phyloP scores from a whole-genome alignment of 2,888 invertebrate genomes.

The Cacoxenus indagator region DNA sequence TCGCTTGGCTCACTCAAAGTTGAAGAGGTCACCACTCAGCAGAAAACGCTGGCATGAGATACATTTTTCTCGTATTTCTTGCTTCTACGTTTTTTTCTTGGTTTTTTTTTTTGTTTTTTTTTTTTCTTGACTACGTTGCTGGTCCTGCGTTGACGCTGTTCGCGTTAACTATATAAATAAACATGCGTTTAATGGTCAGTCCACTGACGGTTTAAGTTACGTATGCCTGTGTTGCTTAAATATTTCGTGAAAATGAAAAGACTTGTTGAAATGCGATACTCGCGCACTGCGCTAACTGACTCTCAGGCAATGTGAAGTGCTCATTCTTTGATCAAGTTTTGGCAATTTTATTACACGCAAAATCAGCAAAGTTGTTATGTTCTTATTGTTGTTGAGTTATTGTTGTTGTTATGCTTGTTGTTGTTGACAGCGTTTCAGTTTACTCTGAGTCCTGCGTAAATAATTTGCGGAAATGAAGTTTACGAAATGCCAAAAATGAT shows the following conservation, averaged over 20 bases:
- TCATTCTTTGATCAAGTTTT: not conserved
- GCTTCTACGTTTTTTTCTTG: too few relatives aligned
- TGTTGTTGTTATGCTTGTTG: too few relatives aligned
- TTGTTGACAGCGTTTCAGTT: not conserved
- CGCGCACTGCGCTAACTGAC: not conserved
- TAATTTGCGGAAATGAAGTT: not conserved
- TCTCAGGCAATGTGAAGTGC: not conserved
- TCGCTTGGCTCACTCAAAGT: not conserved
- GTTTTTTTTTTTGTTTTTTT: too few relatives aligned
- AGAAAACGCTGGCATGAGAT: not conserved
- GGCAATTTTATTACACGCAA: not conserved
- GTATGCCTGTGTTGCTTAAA: not conserved
- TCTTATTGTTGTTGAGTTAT: too few relatives aligned
- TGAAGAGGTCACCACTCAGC: conserved; percentile 3
- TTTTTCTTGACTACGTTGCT: not conserved
- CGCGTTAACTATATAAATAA: not conserved
- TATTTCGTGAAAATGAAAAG: not conserved
- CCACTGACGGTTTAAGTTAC: not conserved
- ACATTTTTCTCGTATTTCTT: not conserved
- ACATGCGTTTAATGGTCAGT: not conserved
- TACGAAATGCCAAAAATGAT: not conserved
- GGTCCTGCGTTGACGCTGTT: not conserved
- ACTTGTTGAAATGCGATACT: conserved; percentile 12
- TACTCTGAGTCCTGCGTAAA: not conserved
- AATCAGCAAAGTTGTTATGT: not conserved